Evolutionary conservation across 2,797 vertebrate genomes (phyloP).

Genomic region (Mormyrops attenuatus): DNA sequence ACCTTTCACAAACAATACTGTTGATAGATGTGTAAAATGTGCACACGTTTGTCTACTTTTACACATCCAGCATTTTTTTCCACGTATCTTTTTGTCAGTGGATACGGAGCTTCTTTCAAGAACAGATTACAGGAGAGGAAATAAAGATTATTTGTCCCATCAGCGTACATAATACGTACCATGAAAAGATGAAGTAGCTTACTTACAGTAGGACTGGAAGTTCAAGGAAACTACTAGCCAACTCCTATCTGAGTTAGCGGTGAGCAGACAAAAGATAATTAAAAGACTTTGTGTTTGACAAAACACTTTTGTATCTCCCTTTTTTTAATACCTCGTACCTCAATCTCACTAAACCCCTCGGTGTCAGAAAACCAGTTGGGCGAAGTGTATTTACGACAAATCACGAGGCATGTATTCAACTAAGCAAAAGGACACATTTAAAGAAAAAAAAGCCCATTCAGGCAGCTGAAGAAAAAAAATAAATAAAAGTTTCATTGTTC

Average conservation of each 20-base stretch:
- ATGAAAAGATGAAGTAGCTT: background rate
- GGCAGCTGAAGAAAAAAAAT: background rate
- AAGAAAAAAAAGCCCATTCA: background rate
- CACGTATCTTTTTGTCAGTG: background rate
- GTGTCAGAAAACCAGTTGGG: background rate
- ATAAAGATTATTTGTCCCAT: background rate
- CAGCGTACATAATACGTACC: background rate
- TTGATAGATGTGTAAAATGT: background rate
- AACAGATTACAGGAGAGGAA: constrained; percentile 4
- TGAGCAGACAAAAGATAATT: background rate
- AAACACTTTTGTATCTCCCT: background rate
- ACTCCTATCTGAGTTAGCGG: background rate
- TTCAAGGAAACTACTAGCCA: background rate
- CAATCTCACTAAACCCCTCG: background rate
- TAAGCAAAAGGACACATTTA: background rate
- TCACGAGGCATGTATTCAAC: constrained; percentile 7
- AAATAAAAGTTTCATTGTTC: constrained; percentile 13
- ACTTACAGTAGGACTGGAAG: background rate
- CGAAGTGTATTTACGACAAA: background rate
- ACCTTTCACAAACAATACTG: background rate
- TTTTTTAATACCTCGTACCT: background rate
- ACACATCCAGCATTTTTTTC: background rate
- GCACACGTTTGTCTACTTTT: background rate
- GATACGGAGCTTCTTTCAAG: background rate
- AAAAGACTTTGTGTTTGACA: background rate